These are phyloP conservation scores for Caenorhabditis sp. DNA, from an alignment of 2,888 invertebrate genomes.

Conservation along the genomic window DNA sequence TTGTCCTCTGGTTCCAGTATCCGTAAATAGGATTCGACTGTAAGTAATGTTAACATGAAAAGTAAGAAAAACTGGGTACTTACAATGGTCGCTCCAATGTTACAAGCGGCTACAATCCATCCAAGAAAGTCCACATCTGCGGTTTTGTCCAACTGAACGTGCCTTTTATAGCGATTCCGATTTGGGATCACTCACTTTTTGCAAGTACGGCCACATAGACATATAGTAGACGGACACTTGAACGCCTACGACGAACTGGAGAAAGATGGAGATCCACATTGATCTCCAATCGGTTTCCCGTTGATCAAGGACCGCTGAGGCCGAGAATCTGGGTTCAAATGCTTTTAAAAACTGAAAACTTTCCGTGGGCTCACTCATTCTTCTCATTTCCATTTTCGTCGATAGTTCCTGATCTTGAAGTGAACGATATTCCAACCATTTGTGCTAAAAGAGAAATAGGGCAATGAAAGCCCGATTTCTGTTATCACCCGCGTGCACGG, in stretches of 20 bases:
- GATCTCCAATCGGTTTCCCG: constrained; percentile 53
- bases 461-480: background rate
- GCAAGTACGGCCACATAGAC: constrained; percentile 58
- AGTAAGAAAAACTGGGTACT: background rate
- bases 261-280: constrained; percentile 55
- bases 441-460: constrained; percentile 3
- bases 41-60: background rate
- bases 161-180: too few species aligned
- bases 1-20: constrained; percentile 60
- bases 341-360: background rate
- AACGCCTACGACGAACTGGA: constrained; percentile 55
- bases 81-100: constrained; percentile 38
- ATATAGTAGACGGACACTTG: constrained; percentile 60
- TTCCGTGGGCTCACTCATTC: constrained; percentile 22
- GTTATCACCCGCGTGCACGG: too few species aligned
- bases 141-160: constrained; percentile 30
- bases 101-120: constrained; percentile 41
- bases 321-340: constrained; percentile 27
- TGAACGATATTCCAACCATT: constrained; percentile 20
- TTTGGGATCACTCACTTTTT: constrained; percentile 27
- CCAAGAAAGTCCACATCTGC: constrained; percentile 42
- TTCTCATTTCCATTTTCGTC: constrained; percentile 37
- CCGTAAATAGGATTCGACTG: constrained; percentile 63
- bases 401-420: constrained; percentile 14
- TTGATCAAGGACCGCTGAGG: constrained; percentile 28